Evolutionary conservation across 2,113 vertebrate genomes (phyloP).

Genomic region (Egretta garzetta): DNA sequence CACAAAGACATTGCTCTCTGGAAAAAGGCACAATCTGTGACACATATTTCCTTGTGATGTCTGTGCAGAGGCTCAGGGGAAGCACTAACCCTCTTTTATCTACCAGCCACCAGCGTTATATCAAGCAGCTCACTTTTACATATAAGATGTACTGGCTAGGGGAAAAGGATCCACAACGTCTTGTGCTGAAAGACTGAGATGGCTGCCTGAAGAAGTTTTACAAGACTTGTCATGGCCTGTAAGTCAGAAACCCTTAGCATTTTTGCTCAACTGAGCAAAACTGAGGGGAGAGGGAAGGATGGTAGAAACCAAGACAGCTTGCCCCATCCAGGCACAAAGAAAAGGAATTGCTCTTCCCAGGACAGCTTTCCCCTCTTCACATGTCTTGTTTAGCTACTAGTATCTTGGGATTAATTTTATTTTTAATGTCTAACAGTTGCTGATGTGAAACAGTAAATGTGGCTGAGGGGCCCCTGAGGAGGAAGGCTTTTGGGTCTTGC

Average conservation of each 20-base stretch:
- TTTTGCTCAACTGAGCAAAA: neutral
- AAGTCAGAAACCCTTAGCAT: neutral
- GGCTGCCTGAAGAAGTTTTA: neutral
- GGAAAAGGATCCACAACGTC: neutral
- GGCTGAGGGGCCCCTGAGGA: neutral
- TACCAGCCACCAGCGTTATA: fast-evolving
- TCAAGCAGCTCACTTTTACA: neutral
- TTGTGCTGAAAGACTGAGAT: neutral
- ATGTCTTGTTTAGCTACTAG: neutral
- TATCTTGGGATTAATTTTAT: neutral
- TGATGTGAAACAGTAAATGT: neutral
- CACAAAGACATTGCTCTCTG: neutral
- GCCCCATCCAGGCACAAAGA: neutral
- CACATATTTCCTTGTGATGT: neutral
- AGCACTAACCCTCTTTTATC: neutral
- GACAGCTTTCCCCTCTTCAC: neutral
- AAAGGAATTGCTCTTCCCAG: neutral
- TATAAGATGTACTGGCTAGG: neutral
- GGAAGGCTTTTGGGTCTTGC: neutral
- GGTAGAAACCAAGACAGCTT: neutral
- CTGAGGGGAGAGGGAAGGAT: neutral
- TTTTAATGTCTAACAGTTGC: neutral
- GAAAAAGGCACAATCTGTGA: neutral
- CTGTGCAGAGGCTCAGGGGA: neutral
- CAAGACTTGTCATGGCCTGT: neutral